Base-by-base conservation (phyloP, 2,797 vertebrate genomes). In the Glyptemys insculpta region DNA sequence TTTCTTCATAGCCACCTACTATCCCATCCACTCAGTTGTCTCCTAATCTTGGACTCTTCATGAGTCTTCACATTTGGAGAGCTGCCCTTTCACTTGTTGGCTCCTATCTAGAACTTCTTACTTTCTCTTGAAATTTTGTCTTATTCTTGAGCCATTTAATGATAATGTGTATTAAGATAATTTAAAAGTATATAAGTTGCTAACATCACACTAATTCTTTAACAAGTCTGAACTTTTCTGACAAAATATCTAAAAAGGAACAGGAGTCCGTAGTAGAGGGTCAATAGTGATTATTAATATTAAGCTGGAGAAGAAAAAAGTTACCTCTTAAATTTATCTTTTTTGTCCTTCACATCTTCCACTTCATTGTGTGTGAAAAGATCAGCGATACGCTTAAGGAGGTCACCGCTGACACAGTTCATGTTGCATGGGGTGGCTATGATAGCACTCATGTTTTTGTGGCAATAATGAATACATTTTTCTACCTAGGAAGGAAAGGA, bases 281-380 rank as follows among this genome's bases (percentile, higher is more conserved):
- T 16, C 31, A 89, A 79, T 25, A 3, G 90, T 65, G 80, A 83
- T 49, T 23, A 95, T 93, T 72, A 91, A 90, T 54, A 82, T n/a
- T 8, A 31, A 92, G 83, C 65, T 68, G 52, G 6, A 79, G 3
- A 16, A 81, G 4, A 16, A 49, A 41, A 91, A 97, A 79, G 81
- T 97, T 96, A 99, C 99, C 99, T 99, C 98, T 99, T 99, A 97
- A 99, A 99, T 96, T 99, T 99, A 98, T 99, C 99, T 93, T 99
- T 99, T 90, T 99, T 99, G 98, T 99, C 99, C 97, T 99, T 98
- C 97, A 99, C 97, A 91, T 99, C 99, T 85, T 99, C 99, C 19
- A 99, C 98, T 97, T 99, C 99, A 68, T 98, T 99, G 97, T 99
- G 99, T 56, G 98, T 99, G 97, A 99, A 99, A 59, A 99, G 98